Percentiles rank a stretch among this genome's conserved stretches.
Conservation (phyloP, 1,140 invertebrate species). For the Trialeurodes vaporariorum region DNA sequence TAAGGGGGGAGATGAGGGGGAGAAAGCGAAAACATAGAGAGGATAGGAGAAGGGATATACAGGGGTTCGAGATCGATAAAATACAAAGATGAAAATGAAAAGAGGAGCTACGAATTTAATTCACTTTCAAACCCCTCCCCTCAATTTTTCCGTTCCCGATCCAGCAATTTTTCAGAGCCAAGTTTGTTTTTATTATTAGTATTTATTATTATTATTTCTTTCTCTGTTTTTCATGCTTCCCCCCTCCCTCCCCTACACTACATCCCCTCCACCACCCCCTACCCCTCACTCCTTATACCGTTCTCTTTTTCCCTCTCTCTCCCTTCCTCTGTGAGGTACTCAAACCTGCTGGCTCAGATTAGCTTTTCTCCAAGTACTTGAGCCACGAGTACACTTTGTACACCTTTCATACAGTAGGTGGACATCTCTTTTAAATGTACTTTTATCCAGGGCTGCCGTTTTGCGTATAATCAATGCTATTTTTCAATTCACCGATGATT, state of each 20-base stretch:
- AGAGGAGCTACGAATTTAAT: not conserved
- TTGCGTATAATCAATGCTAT: too few species aligned
- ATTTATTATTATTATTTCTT: conserved; percentile 1
- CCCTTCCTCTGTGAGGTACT: too few species aligned
- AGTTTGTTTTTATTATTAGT: conserved; percentile 1
- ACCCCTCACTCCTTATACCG: not conserved
- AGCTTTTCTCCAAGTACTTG: not conserved
- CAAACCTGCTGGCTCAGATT: not conserved
- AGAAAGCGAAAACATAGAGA: too few species aligned
- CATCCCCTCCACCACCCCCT: not conserved
- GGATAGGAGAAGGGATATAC: not conserved
- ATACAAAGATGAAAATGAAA: not conserved
- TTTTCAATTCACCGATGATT: too few species aligned
- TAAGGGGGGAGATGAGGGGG: not conserved
- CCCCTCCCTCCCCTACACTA: not conserved
- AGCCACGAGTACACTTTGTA: not conserved
- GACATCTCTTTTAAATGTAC: too few species aligned
- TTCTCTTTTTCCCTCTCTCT: not conserved
- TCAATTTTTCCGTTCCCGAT: not conserved
- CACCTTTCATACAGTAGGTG: not conserved
- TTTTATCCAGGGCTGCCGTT: too few species aligned
- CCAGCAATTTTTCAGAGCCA: not conserved
- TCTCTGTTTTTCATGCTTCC: not conserved
- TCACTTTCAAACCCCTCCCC: not conserved
- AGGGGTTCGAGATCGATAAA: not conserved